phyloP scores from a whole-genome alignment of 1,140 invertebrate species.

The fruit fly (Drosophila melanogaster) region DNA sequence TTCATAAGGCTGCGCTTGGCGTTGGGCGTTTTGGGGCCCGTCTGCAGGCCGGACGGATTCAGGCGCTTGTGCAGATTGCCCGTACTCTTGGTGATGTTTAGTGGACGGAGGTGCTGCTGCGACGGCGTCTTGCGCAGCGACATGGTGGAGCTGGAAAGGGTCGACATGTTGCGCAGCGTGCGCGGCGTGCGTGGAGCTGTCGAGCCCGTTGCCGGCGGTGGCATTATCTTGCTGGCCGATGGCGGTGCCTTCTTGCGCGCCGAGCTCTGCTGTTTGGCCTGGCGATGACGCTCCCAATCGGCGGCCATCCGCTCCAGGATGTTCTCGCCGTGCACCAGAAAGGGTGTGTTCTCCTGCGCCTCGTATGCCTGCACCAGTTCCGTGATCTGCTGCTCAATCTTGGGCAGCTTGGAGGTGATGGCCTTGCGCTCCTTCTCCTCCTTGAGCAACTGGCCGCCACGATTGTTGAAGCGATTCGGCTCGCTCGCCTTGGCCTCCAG shows the following conservation, averaged over 20 bases:
- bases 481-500: slow-evolving; percentile 90
- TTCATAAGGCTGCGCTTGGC: slow-evolving; percentile 68
- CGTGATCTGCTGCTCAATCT: slow-evolving; percentile 88
- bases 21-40: slow-evolving; percentile 29
- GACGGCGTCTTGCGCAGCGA: slow-evolving; percentile 75
- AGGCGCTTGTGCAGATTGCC: slow-evolving; percentile 63
- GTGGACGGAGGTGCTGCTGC: slow-evolving; percentile 23
- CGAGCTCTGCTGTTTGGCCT: slow-evolving; percentile 66
- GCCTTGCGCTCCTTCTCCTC: slow-evolving; percentile 93
- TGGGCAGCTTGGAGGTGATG: slow-evolving; percentile 88
- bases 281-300: slow-evolving; percentile 86
- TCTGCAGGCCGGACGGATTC: not conserved
- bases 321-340: slow-evolving; percentile 87
- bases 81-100: slow-evolving; percentile 45
- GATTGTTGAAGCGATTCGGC: slow-evolving; percentile 92
- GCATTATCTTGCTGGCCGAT: slow-evolving; percentile 39
- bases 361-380: slow-evolving; percentile 86
- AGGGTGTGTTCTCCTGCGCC: slow-evolving; percentile 84
- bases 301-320: slow-evolving; percentile 86
- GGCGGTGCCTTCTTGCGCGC: slow-evolving; percentile 69
- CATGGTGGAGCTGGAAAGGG: slow-evolving; percentile 63
- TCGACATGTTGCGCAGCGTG: slow-evolving; percentile 55
- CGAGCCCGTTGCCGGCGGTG: slow-evolving; percentile 28
- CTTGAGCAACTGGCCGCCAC: slow-evolving; percentile 91
- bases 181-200: slow-evolving; percentile 61